Evolutionary conservation across 2,113 vertebrate species (phyloP), one percentile per base, ranked within the genome.

Genomic region (Neogobius melanostomus): DNA sequence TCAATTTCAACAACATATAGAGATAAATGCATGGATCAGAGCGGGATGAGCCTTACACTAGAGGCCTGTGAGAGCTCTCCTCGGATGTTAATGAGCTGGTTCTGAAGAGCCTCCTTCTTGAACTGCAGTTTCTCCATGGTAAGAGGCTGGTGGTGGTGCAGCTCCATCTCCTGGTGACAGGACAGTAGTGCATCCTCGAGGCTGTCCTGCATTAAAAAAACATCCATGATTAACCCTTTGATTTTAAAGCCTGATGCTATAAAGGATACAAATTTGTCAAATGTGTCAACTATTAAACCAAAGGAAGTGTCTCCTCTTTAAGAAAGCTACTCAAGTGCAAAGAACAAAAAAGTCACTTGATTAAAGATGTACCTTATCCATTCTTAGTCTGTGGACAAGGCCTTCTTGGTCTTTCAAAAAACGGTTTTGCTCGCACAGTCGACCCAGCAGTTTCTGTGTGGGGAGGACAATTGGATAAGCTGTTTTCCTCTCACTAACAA

Each of bases 31-130:
- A n/a, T 53, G 8, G 28, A 14, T 42, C 54, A 36, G 11, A 59
- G 28, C 6, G 5, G 21, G 54, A 36, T 10, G 3, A 12, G 16
- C 72, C 89, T 90, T 94, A 98, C 97, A 89, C 94, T 96, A 77
- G 94, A 95, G 8, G 96, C 96, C 90, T 98, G 97, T 0, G 97
- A 99, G 16, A 99, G 94, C 86, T 98, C 96, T 80, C 96, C 97
- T 0, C 97, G 92, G 77, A 97, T 96, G 85, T 95, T 96, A 91
- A 99, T 96, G 53, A 99, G 94, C 87, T 98, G 95, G 81, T 96
- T 98, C 91, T 99, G 97, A 14, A 97, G 92, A 0, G 95, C 93
- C 14, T 98, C 97, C 84, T 98, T 99, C 83, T 95, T 98, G 75
- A 95, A 93, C 77, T 93, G 92, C 66, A 99, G 90, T 68, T 98